Evolutionary conservation across 2,797 vertebrate genomes (phyloP), one percentile per base, ranked within the genome.

Genomic region (Neomorphus geoffroyi): DNA sequence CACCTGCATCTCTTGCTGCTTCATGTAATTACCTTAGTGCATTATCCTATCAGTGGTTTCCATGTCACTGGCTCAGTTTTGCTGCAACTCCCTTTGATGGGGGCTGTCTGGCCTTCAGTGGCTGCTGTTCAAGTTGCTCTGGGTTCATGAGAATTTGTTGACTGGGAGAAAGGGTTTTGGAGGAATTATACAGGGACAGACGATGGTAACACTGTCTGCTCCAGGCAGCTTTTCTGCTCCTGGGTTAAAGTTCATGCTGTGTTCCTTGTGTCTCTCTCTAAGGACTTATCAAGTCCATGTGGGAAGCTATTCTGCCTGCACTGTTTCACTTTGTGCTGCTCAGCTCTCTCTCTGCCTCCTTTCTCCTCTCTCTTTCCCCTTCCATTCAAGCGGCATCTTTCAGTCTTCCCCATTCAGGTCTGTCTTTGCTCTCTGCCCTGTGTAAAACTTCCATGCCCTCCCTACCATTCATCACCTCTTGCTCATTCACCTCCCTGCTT

Each of bases 161-260:
- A 32, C 71, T 85, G 82, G 86, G 69, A 86, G 92, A 86, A 88
- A 54, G 80, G 88, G 56, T n/a, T 54, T 41, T 80, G 69, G 77
- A 92, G 86, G 77, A 85, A 93, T 96, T 95, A 91, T 70, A 23
- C 27, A 43, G 77, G 71, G 66, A 35, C 78, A 73, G 71, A 67
- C 1, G 50, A 91, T 1, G 19, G 82, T 54, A 71, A 77, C 35
- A 7, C 83, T 91, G 84, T 80, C 83, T 77, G 92, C 77, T 80
- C 4, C 10, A 80, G 88, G 91, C 93, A 88, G 92, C 82, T 95
- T 96, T 94, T 94, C 93, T 96, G 65, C 88, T 94, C 82, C 82
- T 87, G 88, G 96, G 97, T 97, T 98, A 97, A 94, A 84, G 90
- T 96, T 93, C 91, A 74, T 14, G 35, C 71, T 82, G 88, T 88